A percentile compares a stretch with the other conserved stretches of the same genome.
phyloP scores from a whole-genome alignment of 2,797 vertebrate species.

The Lutjanus argentimaculatus region DNA sequence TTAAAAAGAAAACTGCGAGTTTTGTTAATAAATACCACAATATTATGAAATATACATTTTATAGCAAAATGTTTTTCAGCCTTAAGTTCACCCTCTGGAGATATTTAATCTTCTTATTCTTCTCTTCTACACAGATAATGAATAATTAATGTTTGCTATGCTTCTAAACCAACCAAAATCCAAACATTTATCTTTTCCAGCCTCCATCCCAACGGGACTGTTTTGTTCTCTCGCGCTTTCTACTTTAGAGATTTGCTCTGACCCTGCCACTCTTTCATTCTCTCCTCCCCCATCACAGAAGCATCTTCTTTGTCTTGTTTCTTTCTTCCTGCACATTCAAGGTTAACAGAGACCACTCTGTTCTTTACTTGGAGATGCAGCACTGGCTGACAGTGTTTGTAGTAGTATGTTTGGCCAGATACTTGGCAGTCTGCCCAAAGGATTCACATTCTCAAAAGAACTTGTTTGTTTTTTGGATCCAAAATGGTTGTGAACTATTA shows the following conservation, averaged over 20 bases:
- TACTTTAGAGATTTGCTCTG: conserved; percentile 69
- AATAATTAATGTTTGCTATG: conserved; percentile 69
- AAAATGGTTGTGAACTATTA: conserved; percentile 9
- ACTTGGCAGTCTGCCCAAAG: conserved; percentile 40
- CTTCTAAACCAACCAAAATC: conserved; percentile 57
- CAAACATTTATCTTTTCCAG: conserved; percentile 59
- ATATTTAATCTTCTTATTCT: conserved; percentile 70
- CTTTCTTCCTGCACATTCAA: conserved; percentile 60
- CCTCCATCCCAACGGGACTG: conserved; percentile 48
- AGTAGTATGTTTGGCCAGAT: conserved; percentile 47
- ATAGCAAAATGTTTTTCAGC: conserved; percentile 32
- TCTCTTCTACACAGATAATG: conserved; percentile 59
- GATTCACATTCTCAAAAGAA: conserved; percentile 33
- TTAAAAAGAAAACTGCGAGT: conserved; percentile 1
- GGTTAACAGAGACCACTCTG: conserved; percentile 62
- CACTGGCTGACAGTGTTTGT: conserved; percentile 39
- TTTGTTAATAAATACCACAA: conserved; percentile 18
- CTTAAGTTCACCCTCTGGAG: conserved; percentile 51
- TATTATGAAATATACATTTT: conserved; percentile 36
- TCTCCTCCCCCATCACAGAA: conserved; percentile 44
- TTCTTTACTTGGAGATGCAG: conserved; percentile 43
- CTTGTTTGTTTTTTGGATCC: conserved; percentile 15
- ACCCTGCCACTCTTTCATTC: conserved; percentile 64
- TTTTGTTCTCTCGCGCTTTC: conserved; percentile 69
- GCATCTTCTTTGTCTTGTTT: conserved; percentile 64